Conservation (phyloP, 2,888 invertebrate species). For the Kuschelorhynchus macadamiae region DNA sequence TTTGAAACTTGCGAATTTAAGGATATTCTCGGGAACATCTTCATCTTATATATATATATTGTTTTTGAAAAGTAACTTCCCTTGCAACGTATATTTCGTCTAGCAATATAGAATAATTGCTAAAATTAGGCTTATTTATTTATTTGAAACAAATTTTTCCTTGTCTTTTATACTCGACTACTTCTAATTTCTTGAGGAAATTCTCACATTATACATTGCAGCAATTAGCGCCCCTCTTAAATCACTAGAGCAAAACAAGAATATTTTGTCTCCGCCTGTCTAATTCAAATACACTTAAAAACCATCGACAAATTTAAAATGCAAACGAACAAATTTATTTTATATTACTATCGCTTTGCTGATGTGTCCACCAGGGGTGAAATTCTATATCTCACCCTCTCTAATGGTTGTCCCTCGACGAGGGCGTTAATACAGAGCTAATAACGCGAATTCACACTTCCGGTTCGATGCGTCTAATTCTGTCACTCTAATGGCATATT, state of each 20-base stretch:
- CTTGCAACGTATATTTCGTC: no score
- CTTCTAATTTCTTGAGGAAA: no score
- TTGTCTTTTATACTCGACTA: no score
- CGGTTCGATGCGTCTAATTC: slow-evolving; percentile 63
- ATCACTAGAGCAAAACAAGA: slow-evolving; percentile 23
- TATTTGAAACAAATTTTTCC: no score
- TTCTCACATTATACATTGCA: no score
- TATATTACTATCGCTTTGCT: slow-evolving; percentile 42
- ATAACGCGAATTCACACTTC: slow-evolving; percentile 69
- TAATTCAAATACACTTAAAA: slow-evolving; percentile 44
- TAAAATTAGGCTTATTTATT: no score
- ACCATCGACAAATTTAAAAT: slow-evolving; percentile 44
- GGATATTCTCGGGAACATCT: no score
- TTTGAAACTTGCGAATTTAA: no score
- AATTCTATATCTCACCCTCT: slow-evolving; percentile 48
- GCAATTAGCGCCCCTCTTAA: slow-evolving; percentile 5
- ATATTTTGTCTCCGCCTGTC: slow-evolving; percentile 18
- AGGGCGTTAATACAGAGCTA: slow-evolving; percentile 68
- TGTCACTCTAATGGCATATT: slow-evolving; percentile 46
- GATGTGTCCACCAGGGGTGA: slow-evolving; percentile 35
- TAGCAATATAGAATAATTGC: no score
- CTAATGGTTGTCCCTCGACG: slow-evolving; percentile 52
- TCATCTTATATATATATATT: no score
- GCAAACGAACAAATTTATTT: slow-evolving; percentile 50
- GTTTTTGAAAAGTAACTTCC: no score